phyloP scores from a whole-genome alignment of 2,797 vertebrate genomes.

The Chaunax sp. region DNA sequence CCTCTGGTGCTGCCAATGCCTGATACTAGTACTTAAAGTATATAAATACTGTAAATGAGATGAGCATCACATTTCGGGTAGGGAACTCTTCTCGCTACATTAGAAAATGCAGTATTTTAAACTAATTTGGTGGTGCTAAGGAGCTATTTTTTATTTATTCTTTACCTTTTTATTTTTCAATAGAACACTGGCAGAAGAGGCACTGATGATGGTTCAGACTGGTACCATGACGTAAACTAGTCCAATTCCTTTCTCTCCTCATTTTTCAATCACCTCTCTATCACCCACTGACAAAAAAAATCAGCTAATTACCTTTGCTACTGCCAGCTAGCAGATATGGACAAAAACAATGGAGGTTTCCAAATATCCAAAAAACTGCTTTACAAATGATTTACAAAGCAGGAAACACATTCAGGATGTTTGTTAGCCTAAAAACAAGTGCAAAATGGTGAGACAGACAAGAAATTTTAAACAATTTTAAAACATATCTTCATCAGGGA shows the following conservation, averaged over 20 bases:
- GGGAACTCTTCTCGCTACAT: background rate
- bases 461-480: too few species aligned
- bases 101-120: too few species aligned
- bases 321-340: background rate
- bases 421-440: background rate
- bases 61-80: background rate
- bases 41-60: constrained; percentile 29
- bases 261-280: background rate
- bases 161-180: background rate
- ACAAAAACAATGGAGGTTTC: too few species aligned
- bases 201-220: background rate
- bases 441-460: background rate
- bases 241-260: too few species aligned
- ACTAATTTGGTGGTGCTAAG: too few species aligned
- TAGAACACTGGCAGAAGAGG: too few species aligned
- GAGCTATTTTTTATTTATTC: background rate
- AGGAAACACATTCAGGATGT: background rate
- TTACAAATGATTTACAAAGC: background rate
- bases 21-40: constrained; percentile 4
- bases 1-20: background rate
- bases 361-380: background rate
- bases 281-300: background rate
- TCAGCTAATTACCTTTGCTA: background rate
- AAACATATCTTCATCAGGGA: background rate
- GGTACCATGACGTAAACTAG: background rate